Base-by-base conservation (phyloP, 2,113 vertebrate genomes). In the Paralichthys olivaceus region DNA sequence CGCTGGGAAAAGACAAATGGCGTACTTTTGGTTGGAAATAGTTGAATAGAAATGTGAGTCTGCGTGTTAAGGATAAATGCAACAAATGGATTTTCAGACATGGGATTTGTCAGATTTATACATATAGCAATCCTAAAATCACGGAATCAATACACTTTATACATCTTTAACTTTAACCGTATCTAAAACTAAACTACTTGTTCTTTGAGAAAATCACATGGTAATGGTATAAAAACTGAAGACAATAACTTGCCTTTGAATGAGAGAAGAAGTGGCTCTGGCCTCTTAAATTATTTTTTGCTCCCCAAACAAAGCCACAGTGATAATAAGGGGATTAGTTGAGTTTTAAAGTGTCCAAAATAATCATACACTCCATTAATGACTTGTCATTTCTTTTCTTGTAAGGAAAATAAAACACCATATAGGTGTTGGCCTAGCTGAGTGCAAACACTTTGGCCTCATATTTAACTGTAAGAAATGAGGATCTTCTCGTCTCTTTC, bases 271-370 rank as follows among this genome's bases (percentile, higher is more conserved):
- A 26, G 11, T 28, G 26, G 54, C 56, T 67, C 61, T 68, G 62
- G 70, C 57, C 69, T 79, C 72, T 90, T 83, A 69, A 85, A 92
- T 94, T 86, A 87, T 45, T 78, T 84, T 75, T 81, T 74, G 51
- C 34, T 40, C 26, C 60, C 49, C 9, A 34, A 84, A 56, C 77
- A 76, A 67, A 68, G 0, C 23, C 72, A 62, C 67, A 64, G 17
- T 62, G 56, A 7, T 34, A 26, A 63, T 37, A 67, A 58, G 29
- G 3, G 34, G 43, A 23, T 40, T 26, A 55, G 43, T 23, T 66
- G 64, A 69, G 29, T 1, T 25, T 45, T 51, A 4, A 71, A 28
- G 59, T 56, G 37, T 25, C 37, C 28, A 28, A 61, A 54, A 26
- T 12, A 72, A 62, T n/a, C 13, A 1, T 26, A 17, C 1, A 9